phyloP scores from a whole-genome alignment of 2,888 invertebrate species.

The Zele albiditarsus region DNA sequence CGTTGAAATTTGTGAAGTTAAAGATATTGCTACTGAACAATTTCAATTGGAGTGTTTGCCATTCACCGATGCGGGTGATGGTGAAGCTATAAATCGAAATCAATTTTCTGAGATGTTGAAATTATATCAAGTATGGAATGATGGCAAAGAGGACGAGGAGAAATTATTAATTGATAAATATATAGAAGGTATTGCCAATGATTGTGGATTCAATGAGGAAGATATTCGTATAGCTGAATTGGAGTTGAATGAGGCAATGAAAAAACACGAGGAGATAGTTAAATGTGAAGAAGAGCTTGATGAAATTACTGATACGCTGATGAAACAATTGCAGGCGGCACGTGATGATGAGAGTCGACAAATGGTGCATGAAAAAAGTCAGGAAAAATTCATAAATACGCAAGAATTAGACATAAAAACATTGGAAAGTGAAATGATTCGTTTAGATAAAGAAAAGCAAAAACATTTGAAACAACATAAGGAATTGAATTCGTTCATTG shows the following conservation, averaged over 20 bases:
- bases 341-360: conserved; percentile 52
- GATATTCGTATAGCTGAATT: conserved; percentile 44
- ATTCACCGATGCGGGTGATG: conserved; percentile 52
- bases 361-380: conserved; percentile 45
- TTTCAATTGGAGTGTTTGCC: conserved; percentile 62
- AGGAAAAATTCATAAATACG: conserved; percentile 51
- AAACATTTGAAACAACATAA: conserved; percentile 46
- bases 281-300: conserved; percentile 46
- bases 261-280: conserved; percentile 47
- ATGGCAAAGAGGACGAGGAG: conserved; percentile 61
- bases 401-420: conserved; percentile 52
- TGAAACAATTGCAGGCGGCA: conserved; percentile 47
- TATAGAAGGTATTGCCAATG: conserved; percentile 56
- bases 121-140: conserved; percentile 64
- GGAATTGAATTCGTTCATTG: conserved; percentile 55
- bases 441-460: conserved; percentile 51
- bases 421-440: conserved; percentile 47
- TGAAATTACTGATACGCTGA: conserved; percentile 30
- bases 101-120: conserved; percentile 57
- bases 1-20: conserved; percentile 72
- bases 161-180: conserved; percentile 57
- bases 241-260: conserved; percentile 51
- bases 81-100: conserved; percentile 47
- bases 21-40: conserved; percentile 62
- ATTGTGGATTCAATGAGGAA: conserved; percentile 57